A percentile compares a stretch with the other conserved stretches of the same genome.
phyloP scores from a whole-genome alignment of 1,140 invertebrate genomes.

The Planococcus citri region DNA sequence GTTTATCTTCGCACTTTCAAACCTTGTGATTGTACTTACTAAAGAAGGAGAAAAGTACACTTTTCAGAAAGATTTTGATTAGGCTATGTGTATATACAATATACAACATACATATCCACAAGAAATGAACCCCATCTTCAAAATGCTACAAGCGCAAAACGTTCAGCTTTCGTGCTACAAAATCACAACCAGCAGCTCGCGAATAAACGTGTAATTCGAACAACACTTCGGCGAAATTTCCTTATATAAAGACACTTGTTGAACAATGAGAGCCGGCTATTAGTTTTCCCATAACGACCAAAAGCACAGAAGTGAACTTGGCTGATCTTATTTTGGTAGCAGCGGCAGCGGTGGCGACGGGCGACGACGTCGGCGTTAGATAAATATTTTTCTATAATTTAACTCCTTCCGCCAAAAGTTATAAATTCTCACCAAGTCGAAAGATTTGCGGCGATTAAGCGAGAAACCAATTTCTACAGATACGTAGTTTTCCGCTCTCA shows the following conservation, averaged over 20 bases:
- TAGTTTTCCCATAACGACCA: background rate
- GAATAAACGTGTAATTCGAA: background rate
- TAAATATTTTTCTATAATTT: background rate
- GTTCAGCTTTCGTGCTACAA: no score
- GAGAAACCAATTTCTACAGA: background rate
- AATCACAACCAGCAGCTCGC: no score
- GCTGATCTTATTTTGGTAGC: background rate
- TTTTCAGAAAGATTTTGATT: no score
- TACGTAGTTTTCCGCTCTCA: background rate
- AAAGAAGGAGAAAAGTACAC: no score
- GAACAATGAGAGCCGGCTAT: background rate
- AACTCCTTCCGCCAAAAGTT: background rate
- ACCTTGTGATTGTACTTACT: no score
- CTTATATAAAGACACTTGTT: background rate
- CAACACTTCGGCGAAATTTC: background rate
- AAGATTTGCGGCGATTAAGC: background rate
- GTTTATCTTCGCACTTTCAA: no score
- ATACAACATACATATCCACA: no score
- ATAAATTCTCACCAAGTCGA: background rate
- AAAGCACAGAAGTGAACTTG: background rate
- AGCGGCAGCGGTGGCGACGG: background rate
- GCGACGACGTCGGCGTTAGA: background rate
- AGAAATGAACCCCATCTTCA: no score
- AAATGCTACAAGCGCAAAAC: no score
- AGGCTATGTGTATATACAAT: no score